A percentile compares a stretch with the other conserved stretches of the same genome.
Evolutionary conservation across 2,888 invertebrate genomes (phyloP).

Genomic region (Bimastos eiseni): DNA sequence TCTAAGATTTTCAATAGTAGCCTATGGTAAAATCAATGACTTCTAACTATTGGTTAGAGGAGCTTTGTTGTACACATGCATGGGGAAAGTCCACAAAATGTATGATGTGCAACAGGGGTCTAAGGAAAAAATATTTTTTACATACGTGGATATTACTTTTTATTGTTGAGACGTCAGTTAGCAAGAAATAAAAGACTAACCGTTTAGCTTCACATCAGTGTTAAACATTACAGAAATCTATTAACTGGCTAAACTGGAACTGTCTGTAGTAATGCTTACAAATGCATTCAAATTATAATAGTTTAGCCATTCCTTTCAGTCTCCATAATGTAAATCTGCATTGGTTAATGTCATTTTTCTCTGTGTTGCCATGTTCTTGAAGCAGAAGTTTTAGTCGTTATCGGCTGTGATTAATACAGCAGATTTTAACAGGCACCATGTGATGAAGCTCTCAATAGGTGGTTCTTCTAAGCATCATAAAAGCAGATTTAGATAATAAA

Average conservation of each 20-base stretch:
- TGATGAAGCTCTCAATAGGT: background rate
- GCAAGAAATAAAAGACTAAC: background rate
- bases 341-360: background rate
- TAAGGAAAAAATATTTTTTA: too few species aligned
- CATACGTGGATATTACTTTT: too few species aligned
- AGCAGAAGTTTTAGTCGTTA: background rate
- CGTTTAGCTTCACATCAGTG: background rate
- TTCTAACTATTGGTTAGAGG: too few species aligned
- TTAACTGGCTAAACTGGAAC: background rate
- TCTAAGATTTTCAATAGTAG: too few species aligned
- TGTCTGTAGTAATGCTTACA: background rate
- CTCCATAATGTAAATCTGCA: background rate
- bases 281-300: background rate
- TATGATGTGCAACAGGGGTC: too few species aligned
- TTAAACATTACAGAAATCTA: constrained; percentile 2
- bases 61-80: too few species aligned
- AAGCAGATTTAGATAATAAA: background rate
- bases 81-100: too few species aligned
- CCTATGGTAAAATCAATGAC: too few species aligned
- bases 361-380: background rate
- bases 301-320: background rate
- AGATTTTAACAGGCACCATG: constrained; percentile 2
- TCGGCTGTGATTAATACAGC: background rate
- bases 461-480: background rate
- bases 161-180: background rate